Evolutionary conservation across 2,113 vertebrate genomes (phyloP), one percentile per base, ranked within the genome.

Genomic region (Pseudorhombus dupliciocellatus): DNA sequence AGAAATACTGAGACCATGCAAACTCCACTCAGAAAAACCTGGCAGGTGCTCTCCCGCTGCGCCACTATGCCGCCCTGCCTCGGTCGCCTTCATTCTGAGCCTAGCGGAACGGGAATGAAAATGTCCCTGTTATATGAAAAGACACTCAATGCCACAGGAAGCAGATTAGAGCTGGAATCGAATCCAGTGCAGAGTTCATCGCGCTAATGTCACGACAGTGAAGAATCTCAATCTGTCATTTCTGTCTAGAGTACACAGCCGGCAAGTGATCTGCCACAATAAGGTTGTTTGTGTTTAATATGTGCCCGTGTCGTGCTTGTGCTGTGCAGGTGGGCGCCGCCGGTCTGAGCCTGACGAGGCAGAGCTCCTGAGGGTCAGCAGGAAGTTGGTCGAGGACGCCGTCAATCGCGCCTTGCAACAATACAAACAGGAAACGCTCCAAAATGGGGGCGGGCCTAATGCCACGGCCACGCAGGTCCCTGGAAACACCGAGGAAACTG

Each of bases 351-450:
- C 86, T 0, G 84, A 91, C 0, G 90, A 92, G 83, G 88, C 90
- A 18, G 90, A 92, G 80, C 84, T 92, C 0, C 81, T 82, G 74
- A 86, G 64, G 54, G 88, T 91, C 70, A 91, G 89, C 79, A 89
- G 58, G 75, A 85, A 84, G 62, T 64, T 92, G 79, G 90, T 92
- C 0, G 89, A 92, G 50, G 90, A 92, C 2, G 90, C 90, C 1
- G 70, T 91, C 78, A 88, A 69, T 72, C 90, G 90, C 22, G 90
- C 90, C 26, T 44, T 92, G 84, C 88, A 88, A 56, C 90, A 92
- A 11, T 92, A 87, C 83, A 91, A 92, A 68, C 88, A 90, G 77
- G 89, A 92, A 84, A 89, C 86, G 37, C 86, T 92, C 60, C 89
- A 91, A 51, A 92, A 92, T 1, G 90, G 90, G 54, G 87, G 87